Percentiles rank a stretch among this genome's conserved stretches.
These are phyloP conservation scores for Netelia fuscicornis DNA, from an alignment of 2,888 invertebrate species.

Conservation along the genomic window DNA sequence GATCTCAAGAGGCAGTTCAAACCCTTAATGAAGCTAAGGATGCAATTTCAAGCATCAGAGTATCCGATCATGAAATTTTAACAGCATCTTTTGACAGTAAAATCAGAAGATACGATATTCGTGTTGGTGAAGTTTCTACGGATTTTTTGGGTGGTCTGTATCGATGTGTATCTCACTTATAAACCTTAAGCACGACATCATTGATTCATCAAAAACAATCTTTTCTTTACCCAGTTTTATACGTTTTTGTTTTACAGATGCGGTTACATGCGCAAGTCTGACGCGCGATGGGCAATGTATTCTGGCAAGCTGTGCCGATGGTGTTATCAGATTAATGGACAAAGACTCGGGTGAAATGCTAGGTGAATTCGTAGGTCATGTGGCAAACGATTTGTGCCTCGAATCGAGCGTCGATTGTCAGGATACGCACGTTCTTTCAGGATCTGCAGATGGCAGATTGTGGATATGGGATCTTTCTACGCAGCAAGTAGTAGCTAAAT, in stretches of 20 bases:
- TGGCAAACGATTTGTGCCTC: conserved; percentile 92
- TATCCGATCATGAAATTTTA: conserved; percentile 96
- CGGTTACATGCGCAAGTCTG: conserved; percentile 93
- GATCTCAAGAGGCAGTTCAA: conserved; percentile 91
- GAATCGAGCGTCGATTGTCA: conserved; percentile 94
- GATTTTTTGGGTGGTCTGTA: conserved; percentile 93
- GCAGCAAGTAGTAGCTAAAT: conserved; percentile 86
- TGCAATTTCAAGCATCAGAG: conserved; percentile 91
- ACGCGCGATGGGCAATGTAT: conserved; percentile 97
- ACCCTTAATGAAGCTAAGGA: conserved; percentile 97
- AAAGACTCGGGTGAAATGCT: conserved; percentile 93
- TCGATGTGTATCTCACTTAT: neutral
- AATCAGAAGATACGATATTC: conserved; percentile 95
- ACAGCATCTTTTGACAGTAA: conserved; percentile 96
- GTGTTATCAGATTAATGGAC: conserved; percentile 93
- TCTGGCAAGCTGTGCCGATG: conserved; percentile 94
- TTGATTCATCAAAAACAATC: neutral
- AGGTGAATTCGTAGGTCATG: conserved; percentile 93
- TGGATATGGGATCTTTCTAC: conserved; percentile 97
- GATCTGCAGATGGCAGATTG: conserved; percentile 94
- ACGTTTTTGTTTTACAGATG: conserved; percentile 84
- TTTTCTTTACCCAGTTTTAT: neutral
- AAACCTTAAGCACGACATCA: conserved; percentile 32
- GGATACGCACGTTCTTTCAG: conserved; percentile 95
- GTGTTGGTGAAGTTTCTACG: conserved; percentile 92